Percentiles rank a stretch among this genome's conserved stretches.
phyloP scores from a whole-genome alignment of 2,888 invertebrate species.

The Nebria salina region DNA sequence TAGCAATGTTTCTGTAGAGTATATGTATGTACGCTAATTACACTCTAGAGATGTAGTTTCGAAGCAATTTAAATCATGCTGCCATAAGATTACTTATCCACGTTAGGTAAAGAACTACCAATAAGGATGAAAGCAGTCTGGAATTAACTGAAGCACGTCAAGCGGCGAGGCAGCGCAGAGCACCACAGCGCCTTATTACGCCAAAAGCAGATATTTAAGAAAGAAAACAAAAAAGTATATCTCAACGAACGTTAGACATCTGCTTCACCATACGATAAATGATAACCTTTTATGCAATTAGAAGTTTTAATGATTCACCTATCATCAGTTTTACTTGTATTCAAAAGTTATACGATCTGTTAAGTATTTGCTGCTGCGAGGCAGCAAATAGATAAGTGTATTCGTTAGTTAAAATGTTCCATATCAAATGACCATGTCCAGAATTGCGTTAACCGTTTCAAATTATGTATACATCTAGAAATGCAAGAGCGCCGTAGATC shows the following conservation, averaged over 20 bases:
- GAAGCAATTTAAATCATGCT: conserved; percentile 30
- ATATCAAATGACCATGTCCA: not conserved
- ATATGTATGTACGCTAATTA: conserved; percentile 10
- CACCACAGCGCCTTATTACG: not conserved
- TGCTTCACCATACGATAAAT: not conserved
- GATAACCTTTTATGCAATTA: not conserved
- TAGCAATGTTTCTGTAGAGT: not conserved
- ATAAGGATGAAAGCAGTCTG: not conserved
- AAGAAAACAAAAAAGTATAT: not conserved
- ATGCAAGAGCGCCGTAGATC: not conserved
- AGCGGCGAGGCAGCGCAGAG: not conserved
- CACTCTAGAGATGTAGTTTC: conserved; percentile 19
- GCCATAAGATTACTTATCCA: conserved; percentile 29
- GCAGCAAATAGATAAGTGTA: no score
- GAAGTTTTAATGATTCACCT: not conserved
- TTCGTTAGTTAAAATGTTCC: no score
- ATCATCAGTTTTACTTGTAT: not conserved
- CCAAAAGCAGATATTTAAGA: not conserved
- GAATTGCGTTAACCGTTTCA: not conserved
- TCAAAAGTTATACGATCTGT: no score
- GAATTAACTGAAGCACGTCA: not conserved
- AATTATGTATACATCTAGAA: not conserved
- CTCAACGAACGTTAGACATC: not conserved
- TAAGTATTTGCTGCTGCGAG: no score
- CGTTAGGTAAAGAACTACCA: not conserved